Evolutionary conservation across 2,888 invertebrate species (phyloP), one percentile per base, ranked within the genome.

Genomic region (Abrostola tripartita): DNA sequence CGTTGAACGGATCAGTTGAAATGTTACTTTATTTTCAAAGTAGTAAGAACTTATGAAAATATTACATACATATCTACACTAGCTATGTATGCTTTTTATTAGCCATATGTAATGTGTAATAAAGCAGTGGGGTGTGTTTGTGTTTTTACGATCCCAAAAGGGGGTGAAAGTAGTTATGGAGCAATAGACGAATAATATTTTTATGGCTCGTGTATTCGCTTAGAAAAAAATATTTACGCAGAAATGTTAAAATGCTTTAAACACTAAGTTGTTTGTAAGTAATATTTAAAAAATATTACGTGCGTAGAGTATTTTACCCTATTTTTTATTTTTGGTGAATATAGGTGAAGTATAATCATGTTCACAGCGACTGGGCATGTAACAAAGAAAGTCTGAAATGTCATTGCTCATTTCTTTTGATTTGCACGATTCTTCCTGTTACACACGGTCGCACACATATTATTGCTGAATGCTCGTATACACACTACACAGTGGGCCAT

Each of bases 101-200:
- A 84, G 84, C 81, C 84, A 82, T 86, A 82, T 84, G 86, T 83
- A 81, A 81, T 83, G 79, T 73, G 86, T 78, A 85, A 84, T 86
- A 86, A 86, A 86, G 78, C 85, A 82, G 85, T 82, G 78, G 86
- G 86, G 85, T 76, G 70, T 81, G 79, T 76, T 72, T 83, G 79
- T 83, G 77, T 84, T 85, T 85, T 85, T 85, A 85, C 77, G 81
- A 78, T 74, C 81, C 69, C 74, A 71, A 74, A 72, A 69, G 67
- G 79, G 67, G 73, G 68, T 66, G 71, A 66, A 60, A 60, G 57
- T 47, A 75, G 52, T 42, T 44, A 65, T 52, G 61, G 41, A 42
- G 10, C 51, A 40, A 50, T 57, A 59, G 63, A 73, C 58, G 70
- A 78, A 79, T 80, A 70, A 64, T 78, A 75, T 77, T 79, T 74